Percentiles rank a stretch among this genome's conserved stretches.
phyloP scores from a whole-genome alignment of 2,888 invertebrate genomes.

The Hypomecis atomaria region DNA sequence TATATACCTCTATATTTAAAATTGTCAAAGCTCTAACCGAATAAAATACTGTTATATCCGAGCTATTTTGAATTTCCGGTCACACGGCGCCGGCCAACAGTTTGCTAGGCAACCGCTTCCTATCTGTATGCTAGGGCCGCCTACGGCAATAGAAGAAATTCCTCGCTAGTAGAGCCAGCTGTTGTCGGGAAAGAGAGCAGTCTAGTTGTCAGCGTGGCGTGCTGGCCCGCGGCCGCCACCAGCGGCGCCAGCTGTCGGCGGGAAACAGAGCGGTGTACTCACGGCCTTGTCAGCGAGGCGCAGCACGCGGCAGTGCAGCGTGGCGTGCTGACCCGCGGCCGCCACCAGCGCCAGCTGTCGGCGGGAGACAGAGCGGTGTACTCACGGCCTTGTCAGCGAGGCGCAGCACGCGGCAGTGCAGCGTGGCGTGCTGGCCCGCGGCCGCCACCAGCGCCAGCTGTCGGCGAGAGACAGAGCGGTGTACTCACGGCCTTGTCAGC shows the following conservation, averaged over 20 bases:
- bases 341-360: background rate
- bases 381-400: conserved; percentile 66
- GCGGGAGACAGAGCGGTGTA: conserved; percentile 6
- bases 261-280: no score
- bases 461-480: conserved; percentile 44
- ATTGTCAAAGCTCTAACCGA: background rate
- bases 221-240: no score
- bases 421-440: conserved; percentile 57
- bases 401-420: conserved; percentile 63
- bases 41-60: conserved; percentile 7
- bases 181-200: no score
- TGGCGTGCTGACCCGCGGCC: background rate
- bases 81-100: background rate
- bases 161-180: no score
- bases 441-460: conserved; percentile 55
- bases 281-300: no score
- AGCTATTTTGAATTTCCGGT: conserved; percentile 1
- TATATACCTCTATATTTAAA: conserved; percentile 3
- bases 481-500: no score
- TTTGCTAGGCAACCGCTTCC: background rate
- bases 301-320: background rate
- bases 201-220: no score
- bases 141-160: background rate
- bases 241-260: no score
- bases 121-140: background rate